A percentile compares a stretch with the other conserved stretches of the same genome.
Evolutionary conservation across 2,113 vertebrate genomes (phyloP).

Genomic region (Phocoena sinus): DNA sequence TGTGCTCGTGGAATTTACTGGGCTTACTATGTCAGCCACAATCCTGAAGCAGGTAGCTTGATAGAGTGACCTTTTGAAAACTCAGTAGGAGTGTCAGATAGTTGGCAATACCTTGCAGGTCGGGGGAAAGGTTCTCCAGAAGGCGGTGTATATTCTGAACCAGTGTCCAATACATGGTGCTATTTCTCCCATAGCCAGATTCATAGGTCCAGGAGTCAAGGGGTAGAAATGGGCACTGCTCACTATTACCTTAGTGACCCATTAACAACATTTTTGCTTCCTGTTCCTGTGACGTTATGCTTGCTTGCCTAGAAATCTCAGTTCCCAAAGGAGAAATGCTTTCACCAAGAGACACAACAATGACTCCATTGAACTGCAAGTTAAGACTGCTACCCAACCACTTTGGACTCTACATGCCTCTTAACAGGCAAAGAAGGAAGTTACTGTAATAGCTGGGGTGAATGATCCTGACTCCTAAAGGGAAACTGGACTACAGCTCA

Average conservation of each 20-base stretch:
- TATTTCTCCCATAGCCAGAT: not conserved
- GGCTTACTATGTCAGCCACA: not conserved
- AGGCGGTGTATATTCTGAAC: not conserved
- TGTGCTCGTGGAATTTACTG: not conserved
- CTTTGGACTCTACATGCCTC: not conserved
- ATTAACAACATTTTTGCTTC: not conserved
- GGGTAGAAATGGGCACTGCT: not conserved
- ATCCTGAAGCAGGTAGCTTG: not conserved
- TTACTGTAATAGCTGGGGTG: not conserved
- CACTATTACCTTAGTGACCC: not conserved
- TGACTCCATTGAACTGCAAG: not conserved
- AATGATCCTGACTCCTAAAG: not conserved
- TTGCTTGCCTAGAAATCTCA: not conserved
- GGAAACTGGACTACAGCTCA: not conserved
- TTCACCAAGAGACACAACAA: not conserved
- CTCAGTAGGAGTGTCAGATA: not conserved
- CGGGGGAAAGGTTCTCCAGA: not conserved
- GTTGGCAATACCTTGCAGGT: not conserved
- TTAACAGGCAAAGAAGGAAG: not conserved
- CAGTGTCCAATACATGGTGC: not conserved
- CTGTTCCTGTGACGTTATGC: not conserved
- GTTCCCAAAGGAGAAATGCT: not conserved
- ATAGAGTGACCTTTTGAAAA: not conserved
- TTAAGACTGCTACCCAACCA: not conserved
- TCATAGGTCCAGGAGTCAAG: not conserved